phyloP scores from a whole-genome alignment of 2,797 vertebrate genomes.

The Pipistrellus kuhlii region DNA sequence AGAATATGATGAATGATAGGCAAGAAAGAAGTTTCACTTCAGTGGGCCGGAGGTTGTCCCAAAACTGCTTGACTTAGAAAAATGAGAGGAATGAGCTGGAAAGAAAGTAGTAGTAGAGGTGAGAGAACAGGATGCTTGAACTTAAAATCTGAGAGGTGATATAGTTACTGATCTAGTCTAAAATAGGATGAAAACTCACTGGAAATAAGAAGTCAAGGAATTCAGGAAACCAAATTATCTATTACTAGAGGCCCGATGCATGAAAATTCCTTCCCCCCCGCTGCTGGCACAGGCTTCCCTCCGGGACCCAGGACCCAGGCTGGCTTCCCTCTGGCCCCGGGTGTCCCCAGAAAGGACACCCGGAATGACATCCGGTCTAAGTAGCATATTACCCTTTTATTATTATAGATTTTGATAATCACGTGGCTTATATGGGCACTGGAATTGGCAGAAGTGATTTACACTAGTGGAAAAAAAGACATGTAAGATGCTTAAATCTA shows the following conservation, averaged over 20 bases:
- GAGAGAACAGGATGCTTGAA: not conserved
- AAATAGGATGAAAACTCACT: not conserved
- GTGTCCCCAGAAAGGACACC: no score
- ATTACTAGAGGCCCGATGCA: not conserved
- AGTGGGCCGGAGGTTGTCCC: not conserved
- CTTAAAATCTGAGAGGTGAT: conserved; percentile 5
- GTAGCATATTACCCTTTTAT: no score
- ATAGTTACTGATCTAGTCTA: not conserved
- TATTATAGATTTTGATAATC: not conserved
- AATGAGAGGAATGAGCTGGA: not conserved
- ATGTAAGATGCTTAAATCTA: not conserved
- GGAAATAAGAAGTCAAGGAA: not conserved
- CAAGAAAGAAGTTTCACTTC: not conserved
- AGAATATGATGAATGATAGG: not conserved
- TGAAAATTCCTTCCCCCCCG: no score
- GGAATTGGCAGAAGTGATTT: not conserved
- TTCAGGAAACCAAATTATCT: not conserved
- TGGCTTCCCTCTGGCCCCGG: no score
- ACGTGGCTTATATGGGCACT: not conserved
- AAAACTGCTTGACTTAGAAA: not conserved
- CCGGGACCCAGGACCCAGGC: no score
- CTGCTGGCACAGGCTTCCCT: no score
- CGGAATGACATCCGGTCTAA: no score
- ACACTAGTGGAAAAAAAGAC: not conserved
- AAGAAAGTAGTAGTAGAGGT: not conserved